These are phyloP conservation scores for Nerophis lumbriciformis DNA, from an alignment of 2,113 vertebrate species.

Conservation along the genomic window DNA sequence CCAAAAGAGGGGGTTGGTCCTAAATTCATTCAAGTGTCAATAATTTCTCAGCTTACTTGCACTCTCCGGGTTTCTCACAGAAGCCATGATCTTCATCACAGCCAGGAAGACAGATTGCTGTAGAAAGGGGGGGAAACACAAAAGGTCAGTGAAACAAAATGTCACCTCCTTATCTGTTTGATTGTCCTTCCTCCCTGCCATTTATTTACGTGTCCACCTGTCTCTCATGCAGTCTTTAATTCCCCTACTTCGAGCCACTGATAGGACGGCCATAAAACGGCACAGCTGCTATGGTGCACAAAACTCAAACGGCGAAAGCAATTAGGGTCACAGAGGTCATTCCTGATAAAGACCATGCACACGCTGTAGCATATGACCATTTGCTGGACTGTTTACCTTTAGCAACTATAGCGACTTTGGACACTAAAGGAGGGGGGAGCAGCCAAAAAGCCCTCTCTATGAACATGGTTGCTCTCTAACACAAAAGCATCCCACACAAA, in stretches of 20 bases:
- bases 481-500: slow-evolving; percentile 89
- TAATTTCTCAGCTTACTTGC: slow-evolving; percentile 84
- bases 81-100: slow-evolving; percentile 93
- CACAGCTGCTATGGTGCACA: slow-evolving; percentile 2
- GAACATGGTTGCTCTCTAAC: slow-evolving; percentile 81
- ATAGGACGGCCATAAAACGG: slow-evolving; percentile 2
- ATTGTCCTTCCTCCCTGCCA: slow-evolving; percentile 4
- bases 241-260: slow-evolving; percentile 1
- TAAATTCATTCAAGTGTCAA: not conserved
- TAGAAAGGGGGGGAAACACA: slow-evolving; percentile 40
- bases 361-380: slow-evolving; percentile 4
- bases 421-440: slow-evolving; percentile 60
- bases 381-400: slow-evolving; percentile 29
- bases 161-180: slow-evolving; percentile 12
- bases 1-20: too few relatives aligned
- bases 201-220: slow-evolving; percentile 11
- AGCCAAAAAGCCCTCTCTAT: slow-evolving; percentile 76
- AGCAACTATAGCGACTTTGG: slow-evolving; percentile 26
- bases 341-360: slow-evolving; percentile 2
- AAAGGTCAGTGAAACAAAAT: slow-evolving; percentile 22
- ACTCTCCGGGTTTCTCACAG: slow-evolving; percentile 96
- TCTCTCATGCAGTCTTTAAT: not conserved
- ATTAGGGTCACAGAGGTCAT: slow-evolving; percentile 10
- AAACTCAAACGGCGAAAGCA: not conserved
- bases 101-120: slow-evolving; percentile 93